Base-by-base conservation (phyloP, 2,888 invertebrate genomes). In the Lucinisca nassula region DNA sequence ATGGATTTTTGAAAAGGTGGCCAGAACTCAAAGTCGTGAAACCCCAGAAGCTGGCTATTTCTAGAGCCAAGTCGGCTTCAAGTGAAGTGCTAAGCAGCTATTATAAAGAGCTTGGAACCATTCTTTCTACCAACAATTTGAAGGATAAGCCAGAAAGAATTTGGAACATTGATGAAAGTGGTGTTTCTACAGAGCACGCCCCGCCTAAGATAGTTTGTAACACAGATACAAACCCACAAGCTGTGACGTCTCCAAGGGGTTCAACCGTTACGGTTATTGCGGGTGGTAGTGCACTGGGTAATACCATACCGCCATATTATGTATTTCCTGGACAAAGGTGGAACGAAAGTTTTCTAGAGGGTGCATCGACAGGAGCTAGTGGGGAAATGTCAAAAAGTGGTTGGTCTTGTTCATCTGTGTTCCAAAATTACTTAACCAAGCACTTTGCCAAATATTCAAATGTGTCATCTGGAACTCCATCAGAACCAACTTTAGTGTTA, bases 401-500 rank as follows among this genome's bases (percentile, higher is more conserved):
- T 3, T 72, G 38, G 72, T 72, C 72, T 4, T 37, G 37, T 24
- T 12, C 72, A 12, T 10, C n/a, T 6, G 12, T 12, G 1, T 72
- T 72, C 24, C 12, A 10, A 21, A 37, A 72, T 24, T 72, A 17
- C 37, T 21, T 72, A 30, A 6, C 6, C 21, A n/a, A 40, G 14
- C 72, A 72, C n/a, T 72, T 72, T 40, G 27, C n/a, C n/a, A 32
- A 30, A 8, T n/a, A n/a, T n/a, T n/a, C n/a, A n/a, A 6, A 72
- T 38, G 72, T 61, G 3, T 27, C 24, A 4, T 30, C 61, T 10
- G 17, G 8, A 17, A 30, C 76, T 40, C 17, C 14, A 24, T 72
- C 24, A 30, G n/a, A 37, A 12, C 82, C 82, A 70, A 45, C 84
- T 27, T 67, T 87, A n/a, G 79, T 87, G 2, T 74, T 87, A 37